Conservation (phyloP, 2,797 vertebrate genomes). For the Aotus griseimembra region DNA sequence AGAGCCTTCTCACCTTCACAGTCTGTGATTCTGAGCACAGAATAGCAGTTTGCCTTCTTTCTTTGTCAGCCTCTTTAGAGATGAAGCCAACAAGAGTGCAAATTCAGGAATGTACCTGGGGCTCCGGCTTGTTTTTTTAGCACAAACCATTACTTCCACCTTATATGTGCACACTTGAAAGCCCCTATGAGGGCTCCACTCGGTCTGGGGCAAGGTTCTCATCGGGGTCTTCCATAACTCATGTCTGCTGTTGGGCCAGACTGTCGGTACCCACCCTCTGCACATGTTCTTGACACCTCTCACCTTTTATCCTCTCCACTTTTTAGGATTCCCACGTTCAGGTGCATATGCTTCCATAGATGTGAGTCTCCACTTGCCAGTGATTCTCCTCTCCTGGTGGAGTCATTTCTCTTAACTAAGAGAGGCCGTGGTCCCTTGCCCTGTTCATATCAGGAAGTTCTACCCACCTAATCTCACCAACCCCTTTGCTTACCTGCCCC, state of each 20-base stretch:
- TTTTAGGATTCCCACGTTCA: background rate
- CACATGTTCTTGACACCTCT: background rate
- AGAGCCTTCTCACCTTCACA: too few species aligned
- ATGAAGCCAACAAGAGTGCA: background rate
- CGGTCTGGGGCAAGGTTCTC: accelerated
- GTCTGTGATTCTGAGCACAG: accelerated
- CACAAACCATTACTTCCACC: background rate
- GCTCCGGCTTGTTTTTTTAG: background rate
- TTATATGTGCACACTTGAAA: accelerated
- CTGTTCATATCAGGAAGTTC: background rate
- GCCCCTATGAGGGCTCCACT: background rate
- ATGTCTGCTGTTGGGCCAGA: too few species aligned
- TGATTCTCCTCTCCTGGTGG: background rate
- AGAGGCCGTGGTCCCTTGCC: background rate
- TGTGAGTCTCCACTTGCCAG: accelerated
- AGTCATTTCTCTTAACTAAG: background rate
- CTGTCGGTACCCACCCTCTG: background rate
- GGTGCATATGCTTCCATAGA: accelerated
- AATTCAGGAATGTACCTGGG: background rate
- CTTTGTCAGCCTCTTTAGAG: background rate
- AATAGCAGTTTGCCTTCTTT: background rate
- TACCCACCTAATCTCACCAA: accelerated
- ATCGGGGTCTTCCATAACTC: too few species aligned
- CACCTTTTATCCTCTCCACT: background rate
- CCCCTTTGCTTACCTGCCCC: background rate